phyloP scores from a whole-genome alignment of 2,797 vertebrate genomes.

The Triplophysa yarkandensis region DNA sequence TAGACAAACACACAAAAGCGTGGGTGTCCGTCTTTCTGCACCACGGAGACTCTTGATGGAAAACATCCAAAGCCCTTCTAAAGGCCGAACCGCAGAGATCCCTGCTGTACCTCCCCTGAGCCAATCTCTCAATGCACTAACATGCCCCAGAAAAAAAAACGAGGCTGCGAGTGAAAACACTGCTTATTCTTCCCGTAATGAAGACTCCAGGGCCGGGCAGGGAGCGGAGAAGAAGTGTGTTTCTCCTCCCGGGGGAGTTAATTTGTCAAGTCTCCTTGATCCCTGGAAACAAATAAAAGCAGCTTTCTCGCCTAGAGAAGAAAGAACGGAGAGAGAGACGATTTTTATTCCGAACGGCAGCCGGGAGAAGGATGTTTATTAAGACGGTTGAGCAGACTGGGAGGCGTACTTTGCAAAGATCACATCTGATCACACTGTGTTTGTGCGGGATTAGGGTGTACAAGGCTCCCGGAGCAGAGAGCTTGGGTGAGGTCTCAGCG shows the following conservation, averaged over 20 bases:
- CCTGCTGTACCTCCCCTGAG: constrained; percentile 65
- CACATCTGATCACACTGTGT: constrained; percentile 48
- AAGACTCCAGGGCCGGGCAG: constrained; percentile 72
- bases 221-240: constrained; percentile 59
- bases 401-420: constrained; percentile 50
- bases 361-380: constrained; percentile 42
- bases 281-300: constrained; percentile 72
- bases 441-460: constrained; percentile 35
- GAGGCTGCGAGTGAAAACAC: constrained; percentile 46
- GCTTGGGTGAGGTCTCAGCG: constrained; percentile 62
- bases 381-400: constrained; percentile 53
- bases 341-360: constrained; percentile 53
- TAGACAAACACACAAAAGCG: constrained; percentile 11
- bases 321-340: constrained; percentile 39
- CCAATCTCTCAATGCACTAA: constrained; percentile 76
- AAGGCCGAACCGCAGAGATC: constrained; percentile 40
- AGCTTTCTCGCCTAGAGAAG: constrained; percentile 28
- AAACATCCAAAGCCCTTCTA: constrained; percentile 59
- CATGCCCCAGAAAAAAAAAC: constrained; percentile 65
- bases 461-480: constrained; percentile 39
- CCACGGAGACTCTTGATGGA: constrained; percentile 53
- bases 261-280: constrained; percentile 76
- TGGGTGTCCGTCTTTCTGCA: constrained; percentile 16
- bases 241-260: constrained; percentile 72
- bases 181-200: constrained; percentile 78